A percentile compares a stretch with the other conserved stretches of the same genome.
Conservation (phyloP, 2,888 invertebrate genomes). For the Lycia hirtaria region DNA sequence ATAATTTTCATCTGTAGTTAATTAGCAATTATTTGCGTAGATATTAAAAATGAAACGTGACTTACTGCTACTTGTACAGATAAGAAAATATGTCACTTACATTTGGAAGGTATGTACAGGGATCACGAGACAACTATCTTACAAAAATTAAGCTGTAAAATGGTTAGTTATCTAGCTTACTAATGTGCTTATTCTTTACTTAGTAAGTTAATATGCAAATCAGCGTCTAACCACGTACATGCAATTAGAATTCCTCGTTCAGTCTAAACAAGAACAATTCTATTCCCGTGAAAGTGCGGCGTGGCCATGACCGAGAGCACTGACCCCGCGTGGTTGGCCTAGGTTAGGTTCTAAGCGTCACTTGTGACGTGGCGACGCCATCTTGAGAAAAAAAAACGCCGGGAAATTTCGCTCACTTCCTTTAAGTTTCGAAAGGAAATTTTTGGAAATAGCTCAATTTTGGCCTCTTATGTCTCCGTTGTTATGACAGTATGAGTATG, state of each 20-base stretch:
- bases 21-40: too few species aligned
- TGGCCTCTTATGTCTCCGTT: neutral
- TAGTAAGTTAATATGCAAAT: conserved; percentile 2
- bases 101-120: too few species aligned
- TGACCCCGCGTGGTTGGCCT: conserved; percentile 80
- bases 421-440: neutral
- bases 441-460: neutral
- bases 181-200: neutral
- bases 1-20: too few species aligned
- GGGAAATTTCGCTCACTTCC: conserved; percentile 46
- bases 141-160: too few species aligned
- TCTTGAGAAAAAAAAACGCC: conserved; percentile 55
- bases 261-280: conserved; percentile 72
- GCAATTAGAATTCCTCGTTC: conserved; percentile 68
- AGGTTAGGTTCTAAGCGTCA: conserved; percentile 73
- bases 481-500: too few species aligned
- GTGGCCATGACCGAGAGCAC: conserved; percentile 80
- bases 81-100: too few species aligned
- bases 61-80: too few species aligned
- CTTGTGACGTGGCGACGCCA: conserved; percentile 66
- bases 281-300: conserved; percentile 74
- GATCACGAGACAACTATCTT: too few species aligned
- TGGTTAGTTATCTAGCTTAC: neutral
- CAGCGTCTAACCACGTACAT: conserved; percentile 17
- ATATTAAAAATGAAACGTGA: too few species aligned